Evolutionary conservation across 2,888 invertebrate genomes (phyloP).

Genomic region (Habrosyne pyritoides): DNA sequence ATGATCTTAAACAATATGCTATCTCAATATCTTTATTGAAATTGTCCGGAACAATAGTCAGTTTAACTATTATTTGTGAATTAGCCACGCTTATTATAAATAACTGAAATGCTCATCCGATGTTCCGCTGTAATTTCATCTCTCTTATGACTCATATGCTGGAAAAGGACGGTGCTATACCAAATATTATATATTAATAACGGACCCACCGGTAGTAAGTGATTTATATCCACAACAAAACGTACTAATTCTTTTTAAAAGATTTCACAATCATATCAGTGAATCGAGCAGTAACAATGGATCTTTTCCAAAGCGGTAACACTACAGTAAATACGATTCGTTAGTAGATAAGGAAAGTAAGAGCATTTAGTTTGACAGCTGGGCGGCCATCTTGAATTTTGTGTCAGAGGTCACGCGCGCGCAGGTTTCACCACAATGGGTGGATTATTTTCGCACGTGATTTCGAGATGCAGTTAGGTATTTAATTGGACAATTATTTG

Average conservation of each 20-base stretch:
- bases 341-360: conserved; percentile 73
- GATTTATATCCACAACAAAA: conserved; percentile 45
- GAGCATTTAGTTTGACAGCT: conserved; percentile 72
- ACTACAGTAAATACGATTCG: conserved; percentile 60
- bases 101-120: conserved; percentile 18
- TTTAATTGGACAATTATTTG: conserved; percentile 53
- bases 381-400: conserved; percentile 68
- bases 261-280: conserved; percentile 53
- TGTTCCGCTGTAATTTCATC: conserved; percentile 2
- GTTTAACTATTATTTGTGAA: conserved; percentile 33
- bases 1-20: conserved; percentile 52
- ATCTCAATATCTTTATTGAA: conserved; percentile 38
- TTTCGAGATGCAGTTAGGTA: conserved; percentile 40
- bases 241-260: conserved; percentile 48
- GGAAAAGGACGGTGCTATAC: neutral
- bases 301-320: conserved; percentile 42
- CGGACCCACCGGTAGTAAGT: conserved; percentile 23
- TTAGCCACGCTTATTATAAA: conserved; percentile 24
- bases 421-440: conserved; percentile 70
- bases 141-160: neutral
- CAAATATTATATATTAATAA: conserved; percentile 32
- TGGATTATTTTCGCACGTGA: conserved; percentile 59
- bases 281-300: conserved; percentile 52
- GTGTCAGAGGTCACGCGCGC: conserved; percentile 72
- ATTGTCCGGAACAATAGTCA: conserved; percentile 38